Percentiles rank a stretch among this genome's conserved stretches.
These are phyloP conservation scores for Himalopsyche japonica DNA, from an alignment of 2,888 invertebrate species.

Conservation along the genomic window DNA sequence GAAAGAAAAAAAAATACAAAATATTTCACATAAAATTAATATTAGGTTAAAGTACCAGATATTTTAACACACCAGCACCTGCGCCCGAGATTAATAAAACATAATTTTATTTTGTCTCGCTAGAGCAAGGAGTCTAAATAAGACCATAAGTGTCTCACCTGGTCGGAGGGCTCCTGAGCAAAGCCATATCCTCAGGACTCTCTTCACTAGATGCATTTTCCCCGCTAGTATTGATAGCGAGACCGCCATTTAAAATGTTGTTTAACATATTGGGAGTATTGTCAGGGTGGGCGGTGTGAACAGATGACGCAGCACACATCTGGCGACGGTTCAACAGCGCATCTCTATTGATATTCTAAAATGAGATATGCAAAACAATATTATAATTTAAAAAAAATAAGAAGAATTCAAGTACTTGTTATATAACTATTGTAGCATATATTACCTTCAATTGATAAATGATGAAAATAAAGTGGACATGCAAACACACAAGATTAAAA, in stretches of 20 bases:
- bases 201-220: constrained; percentile 4
- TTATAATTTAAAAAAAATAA: not conserved
- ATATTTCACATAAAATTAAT: too few species aligned
- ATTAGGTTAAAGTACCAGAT: too few species aligned
- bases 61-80: too few species aligned
- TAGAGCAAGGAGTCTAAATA: not conserved
- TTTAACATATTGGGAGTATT: not conserved
- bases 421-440: too few species aligned
- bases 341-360: constrained; percentile 32
- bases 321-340: constrained; percentile 30
- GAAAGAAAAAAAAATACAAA: too few species aligned
- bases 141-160: not conserved
- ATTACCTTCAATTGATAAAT: too few species aligned
- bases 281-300: constrained; percentile 26
- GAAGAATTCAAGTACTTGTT: too few species aligned
- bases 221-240: not conserved
- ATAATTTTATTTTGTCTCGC: too few species aligned
- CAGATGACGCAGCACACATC: constrained; percentile 21
- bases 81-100: too few species aligned
- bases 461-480: too few species aligned
- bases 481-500: too few species aligned
- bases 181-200: not conserved
- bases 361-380: not conserved
- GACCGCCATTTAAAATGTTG: not conserved
- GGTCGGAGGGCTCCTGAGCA: constrained; percentile 10